These are phyloP conservation scores for Scophthalmus maximus DNA, from an alignment of 2,113 vertebrate species.

Conservation along the genomic window DNA sequence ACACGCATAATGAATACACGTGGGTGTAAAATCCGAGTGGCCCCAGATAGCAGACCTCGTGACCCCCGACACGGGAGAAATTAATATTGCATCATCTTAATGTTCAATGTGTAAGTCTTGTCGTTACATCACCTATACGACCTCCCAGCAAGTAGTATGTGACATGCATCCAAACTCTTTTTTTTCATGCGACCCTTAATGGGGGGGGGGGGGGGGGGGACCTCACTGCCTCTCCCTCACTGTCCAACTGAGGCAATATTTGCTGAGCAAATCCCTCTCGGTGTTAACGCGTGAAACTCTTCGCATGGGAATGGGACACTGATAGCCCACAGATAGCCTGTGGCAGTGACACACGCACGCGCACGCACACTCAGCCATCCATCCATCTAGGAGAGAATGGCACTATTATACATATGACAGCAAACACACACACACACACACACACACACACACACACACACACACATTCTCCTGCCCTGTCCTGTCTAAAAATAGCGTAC, in stretches of 20 bases:
- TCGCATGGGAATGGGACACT: constrained; percentile 59
- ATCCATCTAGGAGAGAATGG: constrained; percentile 49
- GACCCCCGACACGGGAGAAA: constrained; percentile 57
- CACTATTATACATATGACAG: constrained; percentile 40
- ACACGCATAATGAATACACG: constrained; percentile 73
- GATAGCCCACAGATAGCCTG: constrained; percentile 55
- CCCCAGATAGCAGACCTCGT: constrained; percentile 36
- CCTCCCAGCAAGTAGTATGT: constrained; percentile 26
- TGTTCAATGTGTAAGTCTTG: constrained; percentile 53
- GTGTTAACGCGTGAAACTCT: constrained; percentile 68
- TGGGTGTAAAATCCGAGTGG: constrained; percentile 55
- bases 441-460: neutral
- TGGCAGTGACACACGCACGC: constrained; percentile 44
- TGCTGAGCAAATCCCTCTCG: constrained; percentile 61
- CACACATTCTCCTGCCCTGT: neutral
- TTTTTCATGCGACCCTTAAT: constrained; percentile 40
- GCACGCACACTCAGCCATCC: constrained; percentile 27
- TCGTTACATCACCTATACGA: constrained; percentile 60
- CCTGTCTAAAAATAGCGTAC: constrained; percentile 62
- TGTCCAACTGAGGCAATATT: constrained; percentile 67
- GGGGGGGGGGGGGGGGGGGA: neutral
- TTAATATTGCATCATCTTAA: constrained; percentile 57
- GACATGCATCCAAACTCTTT: constrained; percentile 17
- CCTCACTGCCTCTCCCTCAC: constrained; percentile 25
- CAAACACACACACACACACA: neutral